Evolutionary conservation across 2,888 invertebrate species (phyloP).

Genomic region (Amphimallon solstitiale): DNA sequence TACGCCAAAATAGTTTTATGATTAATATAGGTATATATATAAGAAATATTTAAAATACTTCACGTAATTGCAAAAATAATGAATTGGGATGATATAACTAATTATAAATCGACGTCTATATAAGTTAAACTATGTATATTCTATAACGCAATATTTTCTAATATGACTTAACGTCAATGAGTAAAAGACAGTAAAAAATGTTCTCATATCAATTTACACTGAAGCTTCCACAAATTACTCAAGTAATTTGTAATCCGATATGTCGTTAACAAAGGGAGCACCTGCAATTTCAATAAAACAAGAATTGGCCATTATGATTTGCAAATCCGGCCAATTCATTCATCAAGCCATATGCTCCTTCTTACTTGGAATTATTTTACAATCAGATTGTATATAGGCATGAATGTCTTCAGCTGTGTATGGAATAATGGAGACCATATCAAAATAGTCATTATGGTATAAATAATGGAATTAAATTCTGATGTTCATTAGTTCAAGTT

Average conservation of each 20-base stretch:
- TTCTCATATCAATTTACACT: not conserved
- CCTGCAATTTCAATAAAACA: constrained; percentile 34
- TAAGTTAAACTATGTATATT: not conserved
- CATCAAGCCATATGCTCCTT: constrained; percentile 8
- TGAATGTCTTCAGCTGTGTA: not conserved
- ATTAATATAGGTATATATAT: too few relatives aligned
- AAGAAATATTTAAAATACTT: too few relatives aligned
- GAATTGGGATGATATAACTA: too few relatives aligned
- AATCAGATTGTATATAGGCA: constrained; percentile 2
- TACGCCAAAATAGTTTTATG: too few relatives aligned
- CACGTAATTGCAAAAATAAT: too few relatives aligned
- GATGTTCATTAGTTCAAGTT: too few relatives aligned
- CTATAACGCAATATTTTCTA: not conserved
- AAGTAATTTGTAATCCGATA: constrained; percentile 28
- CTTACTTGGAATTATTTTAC: constrained; percentile 10
- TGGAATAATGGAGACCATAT: too few relatives aligned
- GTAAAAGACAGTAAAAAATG: not conserved
- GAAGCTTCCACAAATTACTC: constrained; percentile 25
- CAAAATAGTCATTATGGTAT: too few relatives aligned
- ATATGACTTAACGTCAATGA: constrained; percentile 2
- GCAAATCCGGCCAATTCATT: constrained; percentile 48
- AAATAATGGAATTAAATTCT: too few relatives aligned
- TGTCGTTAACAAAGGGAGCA: constrained; percentile 29
- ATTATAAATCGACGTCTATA: too few relatives aligned
- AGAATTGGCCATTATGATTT: constrained; percentile 44